These are phyloP conservation scores for Oreocharis arfaki DNA, from an alignment of 2,113 vertebrate genomes.

Conservation along the genomic window DNA sequence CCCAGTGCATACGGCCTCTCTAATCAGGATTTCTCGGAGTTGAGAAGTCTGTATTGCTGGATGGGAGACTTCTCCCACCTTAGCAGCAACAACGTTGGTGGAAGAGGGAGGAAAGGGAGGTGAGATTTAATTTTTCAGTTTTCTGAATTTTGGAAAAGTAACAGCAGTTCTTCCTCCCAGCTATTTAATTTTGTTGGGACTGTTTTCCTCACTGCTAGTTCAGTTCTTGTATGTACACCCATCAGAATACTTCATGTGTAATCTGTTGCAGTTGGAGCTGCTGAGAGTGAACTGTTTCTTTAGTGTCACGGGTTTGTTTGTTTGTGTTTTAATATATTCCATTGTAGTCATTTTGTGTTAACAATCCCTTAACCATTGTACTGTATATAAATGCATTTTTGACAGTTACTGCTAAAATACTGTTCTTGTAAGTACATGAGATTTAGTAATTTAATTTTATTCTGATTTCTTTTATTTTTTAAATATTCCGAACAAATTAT, in stretches of 20 bases:
- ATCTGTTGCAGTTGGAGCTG: not conserved
- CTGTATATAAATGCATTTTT: not conserved
- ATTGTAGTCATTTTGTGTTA: not conserved
- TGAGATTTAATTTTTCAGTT: not conserved
- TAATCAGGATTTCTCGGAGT: fast-evolving
- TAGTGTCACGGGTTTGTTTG: not conserved
- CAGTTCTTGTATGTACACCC: not conserved
- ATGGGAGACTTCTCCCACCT: not conserved
- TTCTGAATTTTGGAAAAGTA: not conserved
- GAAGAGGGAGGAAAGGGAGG: not conserved
- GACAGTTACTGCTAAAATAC: not conserved
- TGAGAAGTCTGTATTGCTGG: not conserved
- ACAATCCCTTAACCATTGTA: not conserved
- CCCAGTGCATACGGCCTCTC: not conserved
- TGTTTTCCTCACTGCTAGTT: not conserved
- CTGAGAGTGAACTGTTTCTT: not conserved
- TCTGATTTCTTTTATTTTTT: not conserved
- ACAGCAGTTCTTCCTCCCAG: not conserved
- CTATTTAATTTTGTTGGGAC: not conserved
- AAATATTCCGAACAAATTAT: not conserved
- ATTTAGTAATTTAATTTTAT: not conserved
- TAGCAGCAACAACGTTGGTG: not conserved
- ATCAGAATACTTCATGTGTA: not conserved
- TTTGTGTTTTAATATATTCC: not conserved
- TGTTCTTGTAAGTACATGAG: not conserved